Evolutionary conservation across 2,888 invertebrate species (phyloP), one percentile per base, ranked within the genome.

Genomic region (Hemicrepidius hirtus): DNA sequence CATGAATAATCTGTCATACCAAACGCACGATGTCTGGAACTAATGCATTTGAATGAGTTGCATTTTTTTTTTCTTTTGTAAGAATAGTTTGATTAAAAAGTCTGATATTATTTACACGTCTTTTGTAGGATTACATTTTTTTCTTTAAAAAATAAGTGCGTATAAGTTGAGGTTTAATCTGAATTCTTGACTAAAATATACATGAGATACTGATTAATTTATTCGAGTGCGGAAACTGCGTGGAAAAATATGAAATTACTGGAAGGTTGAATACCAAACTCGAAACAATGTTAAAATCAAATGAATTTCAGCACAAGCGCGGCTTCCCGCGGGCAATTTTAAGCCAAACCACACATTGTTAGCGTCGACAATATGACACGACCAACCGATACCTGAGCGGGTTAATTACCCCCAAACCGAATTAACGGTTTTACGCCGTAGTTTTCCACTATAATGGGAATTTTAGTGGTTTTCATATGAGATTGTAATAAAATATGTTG

Each of bases 301-400:
- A 71, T 71, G 65, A 71, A 60, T 71, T 71, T 71, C 24, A 59
- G 65, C 37, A 70, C 40, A n/a, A 71, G 53, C 66, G 71, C 37
- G 71, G 71, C 44, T 66, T 65, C 66, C 71, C 66, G 71, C 67
- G 66, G 72, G 72, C 68, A 49, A 63, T 68, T 72, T 72, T 59
- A 55, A 64, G 63, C 67, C 68, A 63, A 57, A 72, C 67, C 68
- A 64, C 72, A 72, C 60, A 72, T 68, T 64, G 64, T 72, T 72
- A 64, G 63, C 65, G 55, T 62, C 66, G 66, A 68, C 68, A 72
- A 68, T 68, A 66, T 71, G 66, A 64, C 68, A 72, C 68, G 53
- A 41, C 49, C 67, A 72, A 57, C 44, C 63, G 59, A 72, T 72
- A 72, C 64, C 68, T 64, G 70, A 28, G 35, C 59, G 60, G 62